phyloP scores from a whole-genome alignment of 2,888 invertebrate species.

The Mactromeris polynyma region DNA sequence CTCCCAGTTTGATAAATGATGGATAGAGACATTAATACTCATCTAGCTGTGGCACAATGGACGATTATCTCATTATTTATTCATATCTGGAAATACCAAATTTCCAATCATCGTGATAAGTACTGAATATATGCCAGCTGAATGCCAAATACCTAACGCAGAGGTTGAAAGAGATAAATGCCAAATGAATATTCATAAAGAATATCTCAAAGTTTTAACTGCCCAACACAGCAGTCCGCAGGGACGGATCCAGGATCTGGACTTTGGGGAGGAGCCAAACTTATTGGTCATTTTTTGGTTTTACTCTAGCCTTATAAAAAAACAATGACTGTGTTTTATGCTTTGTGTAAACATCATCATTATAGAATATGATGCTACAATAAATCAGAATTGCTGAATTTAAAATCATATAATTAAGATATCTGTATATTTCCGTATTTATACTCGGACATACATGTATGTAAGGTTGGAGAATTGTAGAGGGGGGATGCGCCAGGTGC shows the following conservation, averaged over 20 bases:
- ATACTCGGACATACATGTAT: too few relatives aligned
- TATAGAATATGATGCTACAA: too few relatives aligned
- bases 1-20: background rate
- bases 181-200: conserved; percentile 38
- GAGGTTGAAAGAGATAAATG: conserved; percentile 20
- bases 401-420: too few relatives aligned
- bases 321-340: too few relatives aligned
- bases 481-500: too few relatives aligned
- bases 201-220: background rate
- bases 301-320: too few relatives aligned
- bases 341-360: too few relatives aligned
- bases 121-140: background rate
- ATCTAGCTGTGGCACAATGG: background rate
- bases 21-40: background rate
- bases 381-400: too few relatives aligned
- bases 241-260: too few relatives aligned
- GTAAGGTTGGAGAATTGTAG: too few relatives aligned
- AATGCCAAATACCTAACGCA: conserved; percentile 33
- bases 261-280: background rate
- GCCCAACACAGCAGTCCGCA: background rate
- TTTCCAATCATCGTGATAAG: background rate
- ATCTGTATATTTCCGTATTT: too few relatives aligned
- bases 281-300: too few relatives aligned
- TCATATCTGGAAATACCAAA: background rate
- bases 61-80: background rate